Evolutionary conservation across 2,888 invertebrate species (phyloP), one percentile per base, ranked within the genome.

Genomic region (Peribatodes rhomboidaria): DNA sequence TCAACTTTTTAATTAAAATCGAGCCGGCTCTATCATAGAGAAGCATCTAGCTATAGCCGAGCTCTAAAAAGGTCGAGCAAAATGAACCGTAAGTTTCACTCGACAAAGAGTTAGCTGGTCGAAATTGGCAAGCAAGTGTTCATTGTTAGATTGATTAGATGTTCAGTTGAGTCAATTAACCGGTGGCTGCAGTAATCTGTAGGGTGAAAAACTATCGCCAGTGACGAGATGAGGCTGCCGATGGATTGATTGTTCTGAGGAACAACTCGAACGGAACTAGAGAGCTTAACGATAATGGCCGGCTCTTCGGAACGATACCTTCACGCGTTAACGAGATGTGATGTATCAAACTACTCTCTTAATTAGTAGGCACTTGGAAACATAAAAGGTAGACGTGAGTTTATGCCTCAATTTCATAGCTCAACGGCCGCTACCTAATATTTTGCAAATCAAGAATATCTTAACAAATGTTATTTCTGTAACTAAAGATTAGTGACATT

Each of bases 211-310:
- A 73, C 70, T 67, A 73, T 67, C 62, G 69, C 69, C 72, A 76
- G 67, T 65, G 66, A 41, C 39, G 61, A 70, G 71, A 79, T 72
- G 69, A 78, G 59, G 70, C 73, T 63, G 56, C 72, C 77, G 72
- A 74, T 76, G 75, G 79, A 83, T 81, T 80, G 74, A 80, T 81
- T 71, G 75, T 68, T 65, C 55, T 60, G 54, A 16, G 44, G 14
- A 65, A 68, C 67, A 70, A 70, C 70, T 71, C 66, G 62, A 70
- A 63, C 62, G 62, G 59, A 68, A 67, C 72, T 69, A 76, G 70
- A 70, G 69, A 69, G 68, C 73, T 70, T 65, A 60, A 46, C 64
- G 50, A 31, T 68, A 74, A 71, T 60, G 65, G 71, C 71, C 67
- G 68, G 69, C 75, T 76, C 73, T 72, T 74, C 75, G 44, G 44